Base-by-base conservation (phyloP, 2,888 invertebrate species). In the Sialis lutaria region DNA sequence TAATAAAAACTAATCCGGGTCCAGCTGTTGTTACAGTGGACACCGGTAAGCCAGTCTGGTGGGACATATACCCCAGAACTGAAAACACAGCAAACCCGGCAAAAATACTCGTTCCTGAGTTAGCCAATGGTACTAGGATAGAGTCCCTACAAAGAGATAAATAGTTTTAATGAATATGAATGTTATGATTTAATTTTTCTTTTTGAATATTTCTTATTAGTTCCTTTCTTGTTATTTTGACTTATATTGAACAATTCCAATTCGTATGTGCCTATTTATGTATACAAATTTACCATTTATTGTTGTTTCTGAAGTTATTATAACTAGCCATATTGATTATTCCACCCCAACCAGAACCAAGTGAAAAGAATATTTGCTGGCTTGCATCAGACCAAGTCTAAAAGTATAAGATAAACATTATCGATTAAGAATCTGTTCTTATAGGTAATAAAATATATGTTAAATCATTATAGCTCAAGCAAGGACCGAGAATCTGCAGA, bases 361-460 rank as follows among this genome's bases (percentile, higher is more conserved):
- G 75, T 0, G 91, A 90, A 61, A 82, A 92, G 65, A 92, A 90
- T 53, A 92, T 82, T 65, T 92, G 91, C n/a, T 88, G 79, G 0
- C 89, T 88, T 1, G 92, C 92, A 62, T 91, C 90, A 1, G 85
- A 82, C 92, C 92, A 92, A 5, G 91, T 82, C 86, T 86, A 57
- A 22, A 22, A 22, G 22, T 22, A 22, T 22, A 22, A 22, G 4
- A 22, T 4, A 22, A 22, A 22, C 22, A 4, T 22, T 22, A 22
- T 4, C 2, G 22, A 22, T 22, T 22, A 22, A 22, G 4, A 2
- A 22, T 2, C 4, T 22, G 4, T 22, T 22, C 2, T n/a, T 22
- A 22, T 2, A 22, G 22, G 22, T 22, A 22, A 22, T 22, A 22
- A 22, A 22, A 22, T 22, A 22, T 22, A 4, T 22, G 4, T 22